Evolutionary conservation across 2,888 invertebrate species (phyloP).

Genomic region (Pterostichus niger): DNA sequence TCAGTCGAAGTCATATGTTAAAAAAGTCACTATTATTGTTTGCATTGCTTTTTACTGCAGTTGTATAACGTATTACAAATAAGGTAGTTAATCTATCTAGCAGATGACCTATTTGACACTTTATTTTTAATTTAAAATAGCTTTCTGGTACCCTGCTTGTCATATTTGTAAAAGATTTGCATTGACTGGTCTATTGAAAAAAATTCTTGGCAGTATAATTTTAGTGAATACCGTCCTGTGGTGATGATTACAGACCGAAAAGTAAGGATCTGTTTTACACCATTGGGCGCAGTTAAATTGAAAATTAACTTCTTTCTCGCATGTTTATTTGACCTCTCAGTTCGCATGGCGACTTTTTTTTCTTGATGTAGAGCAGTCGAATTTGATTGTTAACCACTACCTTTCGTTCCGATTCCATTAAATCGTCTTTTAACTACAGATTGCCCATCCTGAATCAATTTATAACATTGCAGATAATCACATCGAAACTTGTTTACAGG

Average conservation of each 20-base stretch:
- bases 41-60: too few relatives aligned
- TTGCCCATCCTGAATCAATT: slow-evolving; percentile 30
- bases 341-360: slow-evolving; percentile 16
- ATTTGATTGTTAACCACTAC: slow-evolving; percentile 47
- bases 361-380: slow-evolving; percentile 47
- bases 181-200: background rate
- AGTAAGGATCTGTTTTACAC: slow-evolving; percentile 25
- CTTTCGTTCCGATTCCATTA: slow-evolving; percentile 38
- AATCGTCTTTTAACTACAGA: slow-evolving; percentile 50
- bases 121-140: too few relatives aligned
- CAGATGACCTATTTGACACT: too few relatives aligned
- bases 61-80: too few relatives aligned
- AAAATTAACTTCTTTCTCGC: slow-evolving; percentile 65
- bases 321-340: slow-evolving; percentile 55
- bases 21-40: too few relatives aligned
- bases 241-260: slow-evolving; percentile 17
- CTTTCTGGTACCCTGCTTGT: too few relatives aligned
- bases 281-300: slow-evolving; percentile 46
- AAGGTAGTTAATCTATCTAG: too few relatives aligned
- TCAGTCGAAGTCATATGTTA: too few relatives aligned
- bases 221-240: slow-evolving; percentile 8
- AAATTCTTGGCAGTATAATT: background rate
- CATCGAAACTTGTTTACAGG: slow-evolving; percentile 20
- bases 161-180: too few relatives aligned
- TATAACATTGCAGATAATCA: background rate